Conservation (phyloP, 2,888 invertebrate species). For the Bellardia bayeri region DNA sequence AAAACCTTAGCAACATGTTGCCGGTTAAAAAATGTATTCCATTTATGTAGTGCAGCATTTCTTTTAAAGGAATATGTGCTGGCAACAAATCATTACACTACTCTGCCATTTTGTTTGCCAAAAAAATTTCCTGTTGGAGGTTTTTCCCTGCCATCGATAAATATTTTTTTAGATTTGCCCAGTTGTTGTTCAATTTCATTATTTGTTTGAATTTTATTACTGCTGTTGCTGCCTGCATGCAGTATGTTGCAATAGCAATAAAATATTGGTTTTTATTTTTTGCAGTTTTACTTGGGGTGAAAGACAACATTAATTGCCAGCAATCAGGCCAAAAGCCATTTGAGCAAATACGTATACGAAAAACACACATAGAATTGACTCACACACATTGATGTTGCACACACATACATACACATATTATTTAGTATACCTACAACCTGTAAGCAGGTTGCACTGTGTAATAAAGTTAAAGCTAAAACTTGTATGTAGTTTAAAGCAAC, state of each 20-base stretch:
- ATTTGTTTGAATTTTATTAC: constrained; percentile 1
- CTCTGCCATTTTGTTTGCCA: not conserved
- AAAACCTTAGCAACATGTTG: not conserved
- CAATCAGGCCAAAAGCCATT: constrained; percentile 73
- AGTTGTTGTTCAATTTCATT: not conserved
- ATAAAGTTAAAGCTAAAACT: not conserved
- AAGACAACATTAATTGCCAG: constrained; percentile 79
- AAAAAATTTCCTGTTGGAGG: not conserved
- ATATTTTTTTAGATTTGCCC: constrained; percentile 1
- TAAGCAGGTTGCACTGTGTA: constrained; percentile 41
- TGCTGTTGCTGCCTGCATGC: constrained; percentile 2
- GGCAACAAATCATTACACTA: not conserved
- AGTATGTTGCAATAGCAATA: constrained; percentile 7
- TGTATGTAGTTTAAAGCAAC: constrained; percentile 25
- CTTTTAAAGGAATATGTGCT: not conserved
- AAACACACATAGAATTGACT: constrained; percentile 25
- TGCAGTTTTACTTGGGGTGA: constrained; percentile 73
- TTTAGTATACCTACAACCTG: constrained; percentile 29
- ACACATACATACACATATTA: not conserved
- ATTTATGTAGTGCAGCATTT: not conserved
- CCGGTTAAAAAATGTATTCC: not conserved
- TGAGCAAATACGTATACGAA: constrained; percentile 32
- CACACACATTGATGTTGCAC: not conserved
- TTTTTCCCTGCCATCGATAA: constrained; percentile 3
- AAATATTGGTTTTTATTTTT: constrained; percentile 29